These are phyloP conservation scores for Drosophila erecta DNA, from an alignment of 1,140 invertebrate species.

Conservation along the genomic window DNA sequence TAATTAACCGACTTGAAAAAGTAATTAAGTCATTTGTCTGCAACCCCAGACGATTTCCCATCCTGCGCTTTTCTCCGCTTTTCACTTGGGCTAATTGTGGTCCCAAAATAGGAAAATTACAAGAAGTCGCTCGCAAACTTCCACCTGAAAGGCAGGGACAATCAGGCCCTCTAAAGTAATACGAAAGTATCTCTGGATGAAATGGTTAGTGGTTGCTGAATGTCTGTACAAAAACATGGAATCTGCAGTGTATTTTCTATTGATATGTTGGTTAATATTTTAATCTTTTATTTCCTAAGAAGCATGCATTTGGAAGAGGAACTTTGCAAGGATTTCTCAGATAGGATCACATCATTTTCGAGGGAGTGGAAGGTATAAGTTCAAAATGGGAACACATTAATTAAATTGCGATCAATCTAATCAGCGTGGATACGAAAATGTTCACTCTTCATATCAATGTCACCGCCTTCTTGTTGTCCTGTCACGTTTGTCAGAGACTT, in stretches of 20 bases:
- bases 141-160: not conserved
- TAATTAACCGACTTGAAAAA: slow-evolving; percentile 81
- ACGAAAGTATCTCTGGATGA: not conserved
- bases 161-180: not conserved
- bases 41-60: slow-evolving; percentile 63
- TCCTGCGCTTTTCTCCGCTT: not conserved
- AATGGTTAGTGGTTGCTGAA: too few species aligned
- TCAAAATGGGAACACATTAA: not conserved
- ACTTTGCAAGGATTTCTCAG: too few species aligned
- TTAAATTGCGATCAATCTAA: slow-evolving; percentile 24
- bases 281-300: too few species aligned
- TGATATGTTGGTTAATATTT: too few species aligned
- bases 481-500: slow-evolving; percentile 26
- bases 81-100: slow-evolving; percentile 24
- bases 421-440: not conserved
- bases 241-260: too few species aligned
- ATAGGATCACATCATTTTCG: not conserved
- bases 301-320: too few species aligned
- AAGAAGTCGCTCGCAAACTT: slow-evolving; percentile 1
- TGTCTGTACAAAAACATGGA: too few species aligned
- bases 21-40: slow-evolving; percentile 82
- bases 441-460: slow-evolving; percentile 4
- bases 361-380: not conserved
- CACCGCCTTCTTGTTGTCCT: not conserved
- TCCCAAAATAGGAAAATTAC: slow-evolving; percentile 12